Percentiles rank a stretch among this genome's conserved stretches.
Evolutionary conservation across 2,888 invertebrate genomes (phyloP).

Genomic region (Scotopteryx bipunctaria): DNA sequence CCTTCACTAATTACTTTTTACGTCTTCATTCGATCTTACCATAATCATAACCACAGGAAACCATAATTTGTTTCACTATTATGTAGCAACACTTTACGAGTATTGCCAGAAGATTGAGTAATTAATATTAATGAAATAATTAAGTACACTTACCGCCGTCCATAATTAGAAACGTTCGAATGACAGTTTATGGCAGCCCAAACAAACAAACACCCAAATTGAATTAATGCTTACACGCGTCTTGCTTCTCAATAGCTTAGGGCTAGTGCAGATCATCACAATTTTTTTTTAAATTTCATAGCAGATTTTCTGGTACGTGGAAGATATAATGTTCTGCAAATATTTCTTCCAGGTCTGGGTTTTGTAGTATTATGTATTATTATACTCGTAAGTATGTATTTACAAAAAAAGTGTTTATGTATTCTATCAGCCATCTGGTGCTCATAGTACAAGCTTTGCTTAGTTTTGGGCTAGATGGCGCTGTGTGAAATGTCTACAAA

Average conservation of each 20-base stretch:
- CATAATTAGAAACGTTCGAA: slow-evolving; percentile 33
- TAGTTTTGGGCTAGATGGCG: no score
- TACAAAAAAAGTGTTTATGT: no score
- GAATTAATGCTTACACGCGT: slow-evolving; percentile 39
- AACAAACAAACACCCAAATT: slow-evolving; percentile 35
- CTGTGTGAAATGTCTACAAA: no score
- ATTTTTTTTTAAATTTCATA: no score
- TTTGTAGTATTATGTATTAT: no score
- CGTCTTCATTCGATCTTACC: not conserved
- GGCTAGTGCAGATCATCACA: slow-evolving; percentile 13
- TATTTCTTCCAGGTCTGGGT: no score
- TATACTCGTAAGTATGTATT: no score
- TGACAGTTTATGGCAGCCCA: slow-evolving; percentile 25
- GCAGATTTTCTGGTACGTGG: no score
- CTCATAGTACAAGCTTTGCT: no score
- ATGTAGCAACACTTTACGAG: slow-evolving; percentile 24
- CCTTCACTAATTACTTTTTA: not conserved
- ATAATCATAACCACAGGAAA: not conserved
- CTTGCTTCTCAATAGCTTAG: slow-evolving; percentile 19
- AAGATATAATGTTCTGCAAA: no score
- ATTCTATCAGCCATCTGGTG: no score
- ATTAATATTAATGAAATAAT: slow-evolving; percentile 32
- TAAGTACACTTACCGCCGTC: slow-evolving; percentile 23
- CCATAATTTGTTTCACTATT: slow-evolving; percentile 9
- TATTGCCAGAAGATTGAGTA: slow-evolving; percentile 22